Conservation (phyloP, 2,888 invertebrate species). For the Adelognathus sp. region DNA sequence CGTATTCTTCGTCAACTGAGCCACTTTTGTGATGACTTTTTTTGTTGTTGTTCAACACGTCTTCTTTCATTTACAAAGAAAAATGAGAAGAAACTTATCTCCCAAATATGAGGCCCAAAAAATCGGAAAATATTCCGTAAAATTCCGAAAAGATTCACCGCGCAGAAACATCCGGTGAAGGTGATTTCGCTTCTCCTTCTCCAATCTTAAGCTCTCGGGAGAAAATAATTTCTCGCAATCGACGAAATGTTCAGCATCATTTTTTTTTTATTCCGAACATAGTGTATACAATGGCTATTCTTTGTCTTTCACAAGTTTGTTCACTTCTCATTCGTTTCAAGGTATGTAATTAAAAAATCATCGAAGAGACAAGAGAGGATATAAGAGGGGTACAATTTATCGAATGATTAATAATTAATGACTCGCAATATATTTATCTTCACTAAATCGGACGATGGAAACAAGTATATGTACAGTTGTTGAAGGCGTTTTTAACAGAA, state of each 20-base stretch:
- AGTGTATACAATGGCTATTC: conserved; percentile 68
- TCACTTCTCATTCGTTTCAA: conserved; percentile 32
- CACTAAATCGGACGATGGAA: conserved; percentile 42
- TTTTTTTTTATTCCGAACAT: conserved; percentile 72
- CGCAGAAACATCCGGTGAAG: too few species aligned
- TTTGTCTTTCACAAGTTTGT: conserved; percentile 52
- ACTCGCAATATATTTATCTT: conserved; percentile 28
- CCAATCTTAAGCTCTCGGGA: not conserved
- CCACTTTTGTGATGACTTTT: too few species aligned
- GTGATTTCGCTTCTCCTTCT: not conserved
- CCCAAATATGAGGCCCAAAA: too few species aligned
- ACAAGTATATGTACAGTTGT: conserved; percentile 58
- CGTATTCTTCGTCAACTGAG: too few species aligned
- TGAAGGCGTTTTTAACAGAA: conserved; percentile 16
- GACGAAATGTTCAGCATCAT: conserved; percentile 54
- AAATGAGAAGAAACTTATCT: too few species aligned
- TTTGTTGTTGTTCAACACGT: too few species aligned
- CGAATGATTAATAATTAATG: not conserved
- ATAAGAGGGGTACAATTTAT: conserved; percentile 15
- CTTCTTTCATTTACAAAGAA: too few species aligned
- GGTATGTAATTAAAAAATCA: conserved; percentile 35
- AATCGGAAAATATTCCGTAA: too few species aligned
- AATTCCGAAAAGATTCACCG: too few species aligned
- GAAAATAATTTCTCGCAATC: not conserved
- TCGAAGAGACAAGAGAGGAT: conserved; percentile 14